phyloP scores from a whole-genome alignment of 2,113 vertebrate genomes.

The Lepidothrix coronata region DNA sequence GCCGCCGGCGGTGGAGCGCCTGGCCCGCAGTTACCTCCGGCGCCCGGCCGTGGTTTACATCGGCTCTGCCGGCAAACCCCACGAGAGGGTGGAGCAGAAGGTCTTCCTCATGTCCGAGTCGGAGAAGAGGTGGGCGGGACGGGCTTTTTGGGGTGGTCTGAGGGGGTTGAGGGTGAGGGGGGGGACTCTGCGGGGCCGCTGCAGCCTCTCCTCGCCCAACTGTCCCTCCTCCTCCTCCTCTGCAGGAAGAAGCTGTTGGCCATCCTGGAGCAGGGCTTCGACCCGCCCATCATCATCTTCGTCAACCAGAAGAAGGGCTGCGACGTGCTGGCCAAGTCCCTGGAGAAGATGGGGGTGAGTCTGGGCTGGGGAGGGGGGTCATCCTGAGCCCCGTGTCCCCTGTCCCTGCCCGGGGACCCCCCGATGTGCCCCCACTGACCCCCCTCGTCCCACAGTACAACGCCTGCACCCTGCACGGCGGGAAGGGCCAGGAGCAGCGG shows the following conservation, averaged over 20 bases:
- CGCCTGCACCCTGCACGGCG: slow-evolving; percentile 94
- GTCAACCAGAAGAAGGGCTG: slow-evolving; percentile 99
- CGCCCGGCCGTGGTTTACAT: slow-evolving; percentile 97
- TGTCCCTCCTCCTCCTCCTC: background rate
- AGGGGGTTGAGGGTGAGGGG: no score
- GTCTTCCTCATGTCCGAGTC: slow-evolving; percentile 96
- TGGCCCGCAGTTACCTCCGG: slow-evolving; percentile 94
- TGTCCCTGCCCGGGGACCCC: fast-evolving
- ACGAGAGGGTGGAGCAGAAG: slow-evolving; percentile 96
- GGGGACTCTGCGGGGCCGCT: fast-evolving
- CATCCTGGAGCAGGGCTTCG: slow-evolving; percentile 91
- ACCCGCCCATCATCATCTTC: slow-evolving; percentile 98
- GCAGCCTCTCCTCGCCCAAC: background rate
- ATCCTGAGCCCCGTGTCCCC: background rate
- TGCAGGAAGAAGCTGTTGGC: slow-evolving; percentile 94
- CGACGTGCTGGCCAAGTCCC: slow-evolving; percentile 94
- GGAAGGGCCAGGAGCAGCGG: slow-evolving; percentile 97
- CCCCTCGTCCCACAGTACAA: slow-evolving; percentile 83
- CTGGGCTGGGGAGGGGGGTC: background rate
- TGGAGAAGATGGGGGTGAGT: slow-evolving; percentile 98
- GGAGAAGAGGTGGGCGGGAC: slow-evolving; percentile 85
- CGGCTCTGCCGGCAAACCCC: slow-evolving; percentile 95
- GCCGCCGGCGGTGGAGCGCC: slow-evolving; percentile 91
- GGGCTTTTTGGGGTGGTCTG: background rate
- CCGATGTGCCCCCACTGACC: fast-evolving